These are phyloP conservation scores for Paedocypris sp. DNA, from an alignment of 2,113 vertebrate genomes.

Conservation along the genomic window DNA sequence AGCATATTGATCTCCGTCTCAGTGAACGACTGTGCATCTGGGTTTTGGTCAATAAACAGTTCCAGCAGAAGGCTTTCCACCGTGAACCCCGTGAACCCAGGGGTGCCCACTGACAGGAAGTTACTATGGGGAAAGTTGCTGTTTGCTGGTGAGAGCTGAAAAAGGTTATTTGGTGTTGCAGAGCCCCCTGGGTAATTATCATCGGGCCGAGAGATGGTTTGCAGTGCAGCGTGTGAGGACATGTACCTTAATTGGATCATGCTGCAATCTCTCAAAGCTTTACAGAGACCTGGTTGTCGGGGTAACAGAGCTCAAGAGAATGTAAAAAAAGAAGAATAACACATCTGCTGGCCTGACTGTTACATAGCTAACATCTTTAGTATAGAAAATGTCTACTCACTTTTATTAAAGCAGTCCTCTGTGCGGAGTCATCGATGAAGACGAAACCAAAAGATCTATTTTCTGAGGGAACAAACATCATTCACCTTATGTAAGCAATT, in stretches of 20 bases:
- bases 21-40: neutral
- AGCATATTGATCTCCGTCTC: neutral
- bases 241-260: slow-evolving; percentile 39
- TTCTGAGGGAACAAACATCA: no score
- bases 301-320: slow-evolving; percentile 27
- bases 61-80: neutral
- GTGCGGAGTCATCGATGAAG: no score
- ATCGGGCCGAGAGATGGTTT: slow-evolving; percentile 26
- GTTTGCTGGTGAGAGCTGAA: slow-evolving; percentile 8
- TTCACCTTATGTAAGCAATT: no score
- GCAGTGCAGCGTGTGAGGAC: slow-evolving; percentile 27
- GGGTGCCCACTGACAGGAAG: slow-evolving; percentile 6
- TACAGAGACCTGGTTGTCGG: slow-evolving; percentile 21
- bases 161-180: slow-evolving; percentile 16
- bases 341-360: neutral
- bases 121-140: slow-evolving; percentile 14
- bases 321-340: slow-evolving; percentile 12
- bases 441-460: no score
- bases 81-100: neutral
- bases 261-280: slow-evolving; percentile 27
- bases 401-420: neutral
- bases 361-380: neutral
- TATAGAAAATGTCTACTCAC: slow-evolving; percentile 5
- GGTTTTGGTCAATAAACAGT: slow-evolving; percentile 23
- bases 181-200: slow-evolving; percentile 30